Evolutionary conservation across 2,888 invertebrate species (phyloP).

Genomic region (Apocheima hispidaria): DNA sequence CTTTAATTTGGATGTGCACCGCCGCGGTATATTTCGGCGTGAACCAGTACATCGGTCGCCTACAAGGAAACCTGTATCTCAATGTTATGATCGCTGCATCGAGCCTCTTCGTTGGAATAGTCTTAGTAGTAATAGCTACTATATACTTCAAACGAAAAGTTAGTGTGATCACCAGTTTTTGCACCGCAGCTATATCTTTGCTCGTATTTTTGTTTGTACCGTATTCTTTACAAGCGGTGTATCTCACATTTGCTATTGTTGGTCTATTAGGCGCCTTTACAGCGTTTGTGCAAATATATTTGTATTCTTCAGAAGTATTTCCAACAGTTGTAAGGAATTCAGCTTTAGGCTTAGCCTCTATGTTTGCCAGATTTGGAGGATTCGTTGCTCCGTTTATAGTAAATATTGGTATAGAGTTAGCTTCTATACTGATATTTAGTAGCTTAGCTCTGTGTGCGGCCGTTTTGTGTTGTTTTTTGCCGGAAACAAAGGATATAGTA

Average conservation of each 20-base stretch:
- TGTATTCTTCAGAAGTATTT: constrained; percentile 92
- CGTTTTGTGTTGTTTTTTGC: constrained; percentile 68
- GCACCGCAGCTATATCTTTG: constrained; percentile 64
- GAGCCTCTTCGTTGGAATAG: constrained; percentile 63
- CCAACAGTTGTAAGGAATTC: constrained; percentile 93
- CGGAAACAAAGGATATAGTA: constrained; percentile 75
- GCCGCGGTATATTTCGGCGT: constrained; percentile 94
- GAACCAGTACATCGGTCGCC: constrained; percentile 91
- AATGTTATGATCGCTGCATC: constrained; percentile 91
- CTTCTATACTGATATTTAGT: constrained; percentile 72
- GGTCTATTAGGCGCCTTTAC: constrained; percentile 91
- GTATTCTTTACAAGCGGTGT: constrained; percentile 57
- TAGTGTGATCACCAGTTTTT: constrained; percentile 64
- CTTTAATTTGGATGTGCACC: constrained; percentile 91
- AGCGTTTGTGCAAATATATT: constrained; percentile 88
- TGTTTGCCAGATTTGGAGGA: constrained; percentile 89
- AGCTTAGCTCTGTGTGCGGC: constrained; percentile 67
- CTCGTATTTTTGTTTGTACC: constrained; percentile 72
- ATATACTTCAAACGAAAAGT: constrained; percentile 67
- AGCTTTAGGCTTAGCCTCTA: constrained; percentile 90
- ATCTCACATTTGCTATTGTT: constrained; percentile 90
- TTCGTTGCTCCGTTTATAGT: constrained; percentile 90
- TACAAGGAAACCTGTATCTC: constrained; percentile 91
- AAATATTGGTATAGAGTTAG: constrained; percentile 77
- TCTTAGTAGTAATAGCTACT: constrained; percentile 65